Conservation (phyloP, 2,888 invertebrate genomes). For the Rhorus exstirpatorius region DNA sequence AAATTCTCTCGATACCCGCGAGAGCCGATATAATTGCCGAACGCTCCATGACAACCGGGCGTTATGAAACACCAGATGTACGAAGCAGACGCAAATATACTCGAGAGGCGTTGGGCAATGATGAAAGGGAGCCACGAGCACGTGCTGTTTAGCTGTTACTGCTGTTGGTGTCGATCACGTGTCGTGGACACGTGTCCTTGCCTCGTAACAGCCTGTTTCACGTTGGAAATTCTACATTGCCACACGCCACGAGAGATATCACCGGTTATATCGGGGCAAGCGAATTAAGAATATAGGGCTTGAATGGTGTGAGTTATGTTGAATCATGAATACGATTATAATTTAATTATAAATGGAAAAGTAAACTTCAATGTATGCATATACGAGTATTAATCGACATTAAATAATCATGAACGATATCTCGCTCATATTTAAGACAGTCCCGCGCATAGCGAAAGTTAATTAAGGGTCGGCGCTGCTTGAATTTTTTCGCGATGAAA, state of each 20-base stretch:
- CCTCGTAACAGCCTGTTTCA: slow-evolving; percentile 57
- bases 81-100: slow-evolving; percentile 39
- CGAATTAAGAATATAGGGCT: neutral
- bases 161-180: slow-evolving; percentile 56
- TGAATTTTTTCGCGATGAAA: too few relatives aligned
- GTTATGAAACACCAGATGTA: slow-evolving; percentile 64
- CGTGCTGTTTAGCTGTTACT: slow-evolving; percentile 53
- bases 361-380: too few relatives aligned
- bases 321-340: neutral
- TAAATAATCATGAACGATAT: too few relatives aligned
- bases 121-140: slow-evolving; percentile 56
- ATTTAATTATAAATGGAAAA: neutral
- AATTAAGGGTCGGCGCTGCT: too few relatives aligned
- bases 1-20: slow-evolving; percentile 7
- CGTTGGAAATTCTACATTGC: slow-evolving; percentile 29
- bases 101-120: slow-evolving; percentile 4
- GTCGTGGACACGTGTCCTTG: slow-evolving; percentile 65
- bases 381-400: too few relatives aligned
- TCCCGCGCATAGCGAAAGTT: too few relatives aligned
- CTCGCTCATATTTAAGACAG: too few relatives aligned
- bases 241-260: neutral
- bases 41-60: slow-evolving; percentile 55
- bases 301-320: too few relatives aligned
- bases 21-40: slow-evolving; percentile 16
- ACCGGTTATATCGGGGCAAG: neutral